Base-by-base conservation (phyloP, 2,888 invertebrate species). In the Mythimna albipuncta region DNA sequence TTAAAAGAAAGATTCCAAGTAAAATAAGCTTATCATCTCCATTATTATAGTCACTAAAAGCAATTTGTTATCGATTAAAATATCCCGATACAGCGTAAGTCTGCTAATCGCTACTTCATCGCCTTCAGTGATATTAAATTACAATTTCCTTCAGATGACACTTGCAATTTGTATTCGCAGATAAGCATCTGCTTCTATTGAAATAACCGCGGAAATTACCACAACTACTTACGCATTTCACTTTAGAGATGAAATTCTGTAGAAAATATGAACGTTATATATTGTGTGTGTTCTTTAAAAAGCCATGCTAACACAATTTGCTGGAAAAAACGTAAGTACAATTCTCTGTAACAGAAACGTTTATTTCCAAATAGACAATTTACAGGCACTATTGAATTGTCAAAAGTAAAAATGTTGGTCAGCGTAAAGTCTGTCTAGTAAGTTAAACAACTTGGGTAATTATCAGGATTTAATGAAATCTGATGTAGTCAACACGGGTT, bases 81-180 rank as follows among this genome's bases (percentile, higher is more conserved):
- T 68, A 82, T 71, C 54, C 50, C 52, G 69, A 82, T 68, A 74
- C 68, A 57, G 61, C 63, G 66, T 72, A 70, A 72, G 64, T 82
- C 32, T 32, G 32, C 32, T 32, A 74, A 82, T 79, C 64, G 68
- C 59, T 69, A 50, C 62, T 70, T 69, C 69, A 82, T 77, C 69
- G 78, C 73, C 55, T 68, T 55, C 44, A 57, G 61, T 63, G 61
- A 52, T 74, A 78, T 78, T 81, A 81, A 81, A 81, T 82, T 78
- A 81, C 66, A 65, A 67, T 82, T 82, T 74, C 79, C 82, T 74
- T 78, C 61, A 41, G 74, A 79, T 81, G 81, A 75, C 81, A 75
- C 79, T 68, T 62, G 79, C 71, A 71, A 81, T 81, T 82, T 82
- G 74, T 81, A 66, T 75, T 67, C 47, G 41, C 54, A 66, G 82